Conservation (phyloP, 2,113 vertebrate species). For the Poeciliopsis turrubarensis region DNA sequence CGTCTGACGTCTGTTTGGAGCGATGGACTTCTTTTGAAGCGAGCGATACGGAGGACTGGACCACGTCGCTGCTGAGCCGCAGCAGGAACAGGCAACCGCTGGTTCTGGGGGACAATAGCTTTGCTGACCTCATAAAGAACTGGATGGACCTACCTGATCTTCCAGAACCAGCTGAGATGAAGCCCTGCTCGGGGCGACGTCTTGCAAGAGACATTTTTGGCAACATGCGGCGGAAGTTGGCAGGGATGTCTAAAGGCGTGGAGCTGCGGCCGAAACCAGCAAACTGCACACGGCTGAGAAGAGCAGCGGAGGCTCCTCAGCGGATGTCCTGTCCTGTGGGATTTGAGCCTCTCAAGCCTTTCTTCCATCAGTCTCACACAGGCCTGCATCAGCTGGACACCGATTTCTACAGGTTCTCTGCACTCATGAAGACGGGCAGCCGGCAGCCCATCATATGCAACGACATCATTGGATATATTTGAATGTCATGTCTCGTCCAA, state of each 20-base stretch:
- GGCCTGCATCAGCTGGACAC: constrained; percentile 85
- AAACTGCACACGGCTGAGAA: constrained; percentile 42
- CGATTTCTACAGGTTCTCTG: constrained; percentile 88
- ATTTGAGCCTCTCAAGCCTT: constrained; percentile 82
- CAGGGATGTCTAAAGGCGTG: constrained; percentile 81
- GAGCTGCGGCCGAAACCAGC: constrained; percentile 66
- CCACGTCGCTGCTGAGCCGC: constrained; percentile 88
- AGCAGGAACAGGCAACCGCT: constrained; percentile 93
- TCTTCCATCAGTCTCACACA: constrained; percentile 90
- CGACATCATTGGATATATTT: constrained; percentile 93
- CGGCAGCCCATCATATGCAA: constrained; percentile 96
- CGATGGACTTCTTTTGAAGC: constrained; percentile 89
- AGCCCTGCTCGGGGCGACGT: constrained; percentile 75
- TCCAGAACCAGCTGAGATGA: constrained; percentile 77
- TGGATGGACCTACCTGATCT: constrained; percentile 98
- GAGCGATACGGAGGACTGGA: constrained; percentile 88
- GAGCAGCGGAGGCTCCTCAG: constrained; percentile 78
- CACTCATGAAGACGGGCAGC: constrained; percentile 93
- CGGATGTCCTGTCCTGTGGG: constrained; percentile 91
- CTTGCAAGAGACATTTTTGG: constrained; percentile 90
- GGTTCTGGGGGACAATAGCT: constrained; percentile 96
- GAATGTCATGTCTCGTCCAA: constrained; percentile 41
- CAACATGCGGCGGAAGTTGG: constrained; percentile 88
- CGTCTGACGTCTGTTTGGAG: constrained; percentile 92
- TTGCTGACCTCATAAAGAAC: constrained; percentile 96